Evolutionary conservation across 2,113 vertebrate species (phyloP), one percentile per base, ranked within the genome.

Genomic region (Apteryx mantelli): DNA sequence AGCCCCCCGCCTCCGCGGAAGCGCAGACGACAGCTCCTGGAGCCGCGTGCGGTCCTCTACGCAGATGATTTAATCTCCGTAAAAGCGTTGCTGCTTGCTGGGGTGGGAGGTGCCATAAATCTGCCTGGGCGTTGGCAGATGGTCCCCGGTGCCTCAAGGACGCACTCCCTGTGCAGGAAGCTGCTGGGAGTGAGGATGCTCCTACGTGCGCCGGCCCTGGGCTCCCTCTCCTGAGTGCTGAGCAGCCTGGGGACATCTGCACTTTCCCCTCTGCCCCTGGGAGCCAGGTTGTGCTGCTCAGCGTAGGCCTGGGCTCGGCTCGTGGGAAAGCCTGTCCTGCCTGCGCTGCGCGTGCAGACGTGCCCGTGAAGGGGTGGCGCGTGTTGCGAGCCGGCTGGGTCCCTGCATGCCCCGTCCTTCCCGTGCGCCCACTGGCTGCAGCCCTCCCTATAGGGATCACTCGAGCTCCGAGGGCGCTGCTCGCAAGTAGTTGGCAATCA

Each of bases 301-400:
- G 0, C 9, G 13, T 2, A 1, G 34, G 14, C 38, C 80, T 24
- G 53, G 28, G 32, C 32, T 53, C 12, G 26, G 26, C 18, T 20
- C 34, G 15, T n/a, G 38, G 44, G 20, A 70, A 26, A 46, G 24
- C 36, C 11, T 1, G 1, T 52, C 55, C 36, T 44, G 58, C 69
- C 58, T 1, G 3, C 5, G 50, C 36, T 3, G 0, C 1, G 5
- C 36, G 7, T 38, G 36, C 36, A 38, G 36, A 38, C 6, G 16
- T 22, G n/a, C 56, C 42, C 1, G 0, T 10, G 40, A 1, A 3
- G 34, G 40, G 14, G 42, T 3, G 42, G 11, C 16, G 20, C 13
- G 24, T 1, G 6, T 40, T 1, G 0, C 2, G 1, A 32, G 7
- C 5, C 24, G 53, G 13, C 0, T 0, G 30, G 17, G 3, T 48